A percentile compares a stretch with the other conserved stretches of the same genome.
Evolutionary conservation across 1,140 invertebrate genomes (phyloP).

Genomic region (Drosophila navojoa): DNA sequence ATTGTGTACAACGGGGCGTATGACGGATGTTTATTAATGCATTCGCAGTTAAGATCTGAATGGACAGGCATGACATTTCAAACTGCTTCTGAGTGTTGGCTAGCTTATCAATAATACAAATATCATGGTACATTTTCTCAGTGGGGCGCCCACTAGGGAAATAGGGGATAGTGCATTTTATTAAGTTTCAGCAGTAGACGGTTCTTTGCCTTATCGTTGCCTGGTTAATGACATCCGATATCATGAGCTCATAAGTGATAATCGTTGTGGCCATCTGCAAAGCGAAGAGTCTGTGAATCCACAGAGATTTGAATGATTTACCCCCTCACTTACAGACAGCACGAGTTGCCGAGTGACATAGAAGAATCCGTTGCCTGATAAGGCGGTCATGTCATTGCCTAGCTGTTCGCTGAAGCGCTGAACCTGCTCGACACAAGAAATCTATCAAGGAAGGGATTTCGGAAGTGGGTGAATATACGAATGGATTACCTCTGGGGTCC

Average conservation of each 20-base stretch:
- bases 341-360: slow-evolving; percentile 87
- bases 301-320: background rate
- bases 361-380: slow-evolving; percentile 87
- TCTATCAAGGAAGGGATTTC: background rate
- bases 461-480: too few species aligned
- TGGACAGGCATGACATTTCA: slow-evolving; percentile 27
- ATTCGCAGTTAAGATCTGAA: slow-evolving; percentile 32
- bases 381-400: slow-evolving; percentile 85
- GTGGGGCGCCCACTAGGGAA: too few species aligned
- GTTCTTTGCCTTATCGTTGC: slow-evolving; percentile 69
- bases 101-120: background rate
- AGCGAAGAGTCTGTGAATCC: slow-evolving; percentile 11
- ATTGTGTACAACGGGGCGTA: slow-evolving; percentile 21
- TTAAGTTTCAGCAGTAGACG: slow-evolving; percentile 63
- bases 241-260: slow-evolving; percentile 87
- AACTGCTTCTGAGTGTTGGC: slow-evolving; percentile 8
- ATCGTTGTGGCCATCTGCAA: slow-evolving; percentile 86
- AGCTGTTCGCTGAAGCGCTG: slow-evolving; percentile 86
- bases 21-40: slow-evolving; percentile 26
- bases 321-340: slow-evolving; percentile 76
- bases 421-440: slow-evolving; percentile 22
- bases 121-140: background rate
- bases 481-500: slow-evolving; percentile 85
- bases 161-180: background rate
- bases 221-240: slow-evolving; percentile 83